Evolutionary conservation across 2,113 vertebrate genomes (phyloP).

Genomic region (Centropristis striata): DNA sequence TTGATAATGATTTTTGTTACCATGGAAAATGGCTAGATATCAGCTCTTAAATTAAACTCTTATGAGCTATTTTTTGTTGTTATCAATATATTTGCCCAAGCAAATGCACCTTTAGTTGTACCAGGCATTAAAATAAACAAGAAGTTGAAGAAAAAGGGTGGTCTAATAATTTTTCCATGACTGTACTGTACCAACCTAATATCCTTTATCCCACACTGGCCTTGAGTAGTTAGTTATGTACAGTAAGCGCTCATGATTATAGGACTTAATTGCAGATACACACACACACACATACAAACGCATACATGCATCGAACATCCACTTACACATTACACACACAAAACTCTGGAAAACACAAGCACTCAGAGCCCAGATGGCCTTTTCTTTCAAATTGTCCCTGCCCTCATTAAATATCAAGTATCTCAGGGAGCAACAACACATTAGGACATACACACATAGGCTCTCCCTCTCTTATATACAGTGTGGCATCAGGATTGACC

Average conservation of each 20-base stretch:
- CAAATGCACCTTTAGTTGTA: too few species aligned
- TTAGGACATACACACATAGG: slow-evolving; percentile 25
- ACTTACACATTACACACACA: slow-evolving; percentile 27
- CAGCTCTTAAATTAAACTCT: too few species aligned
- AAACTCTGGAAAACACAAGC: slow-evolving; percentile 29
- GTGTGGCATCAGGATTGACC: slow-evolving; percentile 44
- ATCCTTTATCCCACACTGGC: slow-evolving; percentile 18
- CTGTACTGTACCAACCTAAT: not conserved
- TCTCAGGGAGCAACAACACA: slow-evolving; percentile 46
- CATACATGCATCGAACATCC: not conserved
- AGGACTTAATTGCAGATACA: slow-evolving; percentile 40
- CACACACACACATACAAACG: slow-evolving; percentile 1
- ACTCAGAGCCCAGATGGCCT: slow-evolving; percentile 59
- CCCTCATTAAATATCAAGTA: slow-evolving; percentile 74
- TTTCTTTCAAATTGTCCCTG: slow-evolving; percentile 51
- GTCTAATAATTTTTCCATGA: too few species aligned
- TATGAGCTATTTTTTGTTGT: too few species aligned
- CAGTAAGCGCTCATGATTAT: slow-evolving; percentile 24
- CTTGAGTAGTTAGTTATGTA: slow-evolving; percentile 43
- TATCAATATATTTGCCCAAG: too few species aligned
- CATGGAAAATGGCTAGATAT: too few species aligned
- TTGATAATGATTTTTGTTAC: too few species aligned
- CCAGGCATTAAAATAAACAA: too few species aligned
- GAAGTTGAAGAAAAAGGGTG: too few species aligned
- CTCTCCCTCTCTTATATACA: slow-evolving; percentile 6